Percentiles rank a stretch among this genome's conserved stretches.
These are phyloP conservation scores for Drosophila recens DNA, from an alignment of 2,888 invertebrate genomes.

Conservation along the genomic window DNA sequence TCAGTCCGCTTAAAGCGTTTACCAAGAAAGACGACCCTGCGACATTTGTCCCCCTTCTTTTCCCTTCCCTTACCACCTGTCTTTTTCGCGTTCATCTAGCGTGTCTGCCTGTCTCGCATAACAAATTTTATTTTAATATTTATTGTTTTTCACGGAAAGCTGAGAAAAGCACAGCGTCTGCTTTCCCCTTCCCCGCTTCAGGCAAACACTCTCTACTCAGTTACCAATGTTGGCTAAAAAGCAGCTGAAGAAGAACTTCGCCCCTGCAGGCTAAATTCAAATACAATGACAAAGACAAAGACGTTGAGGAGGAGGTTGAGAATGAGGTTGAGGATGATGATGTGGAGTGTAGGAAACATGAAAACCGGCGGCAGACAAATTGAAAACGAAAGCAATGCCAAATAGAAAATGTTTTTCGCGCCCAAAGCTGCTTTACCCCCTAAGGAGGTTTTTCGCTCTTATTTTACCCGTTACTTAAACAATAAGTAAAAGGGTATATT, in stretches of 20 bases:
- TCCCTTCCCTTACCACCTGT: conserved; percentile 14
- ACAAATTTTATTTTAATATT: conserved; percentile 79
- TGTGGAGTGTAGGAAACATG: conserved; percentile 15
- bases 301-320: conserved; percentile 20
- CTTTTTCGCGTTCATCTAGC: conserved; percentile 35
- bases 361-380: conserved; percentile 61
- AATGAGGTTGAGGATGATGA: conserved; percentile 26
- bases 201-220: background rate
- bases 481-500: too few species aligned
- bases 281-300: conserved; percentile 49
- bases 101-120: conserved; percentile 64
- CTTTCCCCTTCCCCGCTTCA: conserved; percentile 12
- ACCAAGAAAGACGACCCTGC: conserved; percentile 42
- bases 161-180: conserved; percentile 62
- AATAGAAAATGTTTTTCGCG: conserved; percentile 75
- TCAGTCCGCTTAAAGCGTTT: conserved; percentile 71
- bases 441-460: conserved; percentile 1
- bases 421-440: conserved; percentile 28
- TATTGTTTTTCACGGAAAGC: conserved; percentile 75
- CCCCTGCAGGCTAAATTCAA: conserved; percentile 43
- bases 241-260: conserved; percentile 24
- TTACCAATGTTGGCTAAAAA: conserved; percentile 8
- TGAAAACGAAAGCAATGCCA: conserved; percentile 80
- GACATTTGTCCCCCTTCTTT: conserved; percentile 39
- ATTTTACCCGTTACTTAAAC: background rate